phyloP scores from a whole-genome alignment of 2,888 invertebrate species.

The Melipona beecheii region DNA sequence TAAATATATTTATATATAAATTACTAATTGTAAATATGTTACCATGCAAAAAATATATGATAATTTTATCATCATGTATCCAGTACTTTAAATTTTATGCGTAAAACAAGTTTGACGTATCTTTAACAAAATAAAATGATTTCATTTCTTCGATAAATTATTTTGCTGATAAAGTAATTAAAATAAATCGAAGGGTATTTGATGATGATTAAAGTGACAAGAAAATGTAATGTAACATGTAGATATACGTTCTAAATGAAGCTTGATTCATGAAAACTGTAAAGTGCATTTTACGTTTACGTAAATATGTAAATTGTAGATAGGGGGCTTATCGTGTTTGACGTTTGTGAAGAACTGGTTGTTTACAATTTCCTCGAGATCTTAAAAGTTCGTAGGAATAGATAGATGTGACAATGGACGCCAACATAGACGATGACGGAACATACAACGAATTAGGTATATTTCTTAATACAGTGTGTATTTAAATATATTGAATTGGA shows the following conservation, averaged over 20 bases:
- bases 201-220: neutral
- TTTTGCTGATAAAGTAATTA: neutral
- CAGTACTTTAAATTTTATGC: neutral
- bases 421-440: constrained; percentile 44
- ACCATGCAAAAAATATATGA: neutral
- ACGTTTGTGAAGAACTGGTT: constrained; percentile 20
- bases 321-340: constrained; percentile 35
- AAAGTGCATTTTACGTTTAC: constrained; percentile 9
- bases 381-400: neutral
- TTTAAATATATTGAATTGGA: constrained; percentile 5
- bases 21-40: constrained; percentile 4
- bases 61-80: neutral
- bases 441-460: constrained; percentile 54
- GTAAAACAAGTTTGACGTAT: constrained; percentile 1
- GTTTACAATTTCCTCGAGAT: constrained; percentile 25
- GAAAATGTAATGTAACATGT: neutral
- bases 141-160: neutral
- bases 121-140: neutral
- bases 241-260: neutral
- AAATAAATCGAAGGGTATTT: neutral
- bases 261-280: constrained; percentile 26
- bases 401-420: constrained; percentile 45
- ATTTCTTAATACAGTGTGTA: neutral
- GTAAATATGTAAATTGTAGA: constrained; percentile 3
- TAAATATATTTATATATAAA: neutral